Conservation (phyloP, 1,140 invertebrate species). For the Chrysopa pallens region DNA sequence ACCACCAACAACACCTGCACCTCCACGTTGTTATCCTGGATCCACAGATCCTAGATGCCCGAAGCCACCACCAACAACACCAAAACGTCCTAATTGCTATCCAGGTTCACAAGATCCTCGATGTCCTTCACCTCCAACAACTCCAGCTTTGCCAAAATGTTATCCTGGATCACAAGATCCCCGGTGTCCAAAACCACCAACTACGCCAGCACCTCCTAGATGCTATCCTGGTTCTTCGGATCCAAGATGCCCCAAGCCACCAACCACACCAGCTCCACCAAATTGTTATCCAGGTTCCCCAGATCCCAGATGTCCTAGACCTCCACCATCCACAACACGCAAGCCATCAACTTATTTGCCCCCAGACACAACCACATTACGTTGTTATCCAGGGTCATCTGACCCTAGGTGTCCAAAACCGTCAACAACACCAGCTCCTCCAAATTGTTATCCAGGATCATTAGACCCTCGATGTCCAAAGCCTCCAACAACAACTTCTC, state of each 20-base stretch:
- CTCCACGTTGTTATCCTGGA: slow-evolving; percentile 21
- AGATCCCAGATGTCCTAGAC: slow-evolving; percentile 12
- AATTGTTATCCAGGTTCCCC: no score
- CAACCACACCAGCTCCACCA: slow-evolving; percentile 6
- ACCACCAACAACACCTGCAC: slow-evolving; percentile 10
- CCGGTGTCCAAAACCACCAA: no score
- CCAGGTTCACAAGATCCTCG: slow-evolving; percentile 8
- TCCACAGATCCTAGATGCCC: slow-evolving; percentile 25
- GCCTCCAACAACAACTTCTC: no score
- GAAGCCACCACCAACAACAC: slow-evolving; percentile 13
- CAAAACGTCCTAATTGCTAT: slow-evolving; percentile 10
- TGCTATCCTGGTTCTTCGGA: slow-evolving; percentile 14
- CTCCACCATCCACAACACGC: slow-evolving; percentile 8
- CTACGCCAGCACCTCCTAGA: slow-evolving; percentile 14
- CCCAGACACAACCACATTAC: no score
- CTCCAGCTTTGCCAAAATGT: slow-evolving; percentile 21
- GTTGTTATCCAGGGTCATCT: slow-evolving; percentile 15
- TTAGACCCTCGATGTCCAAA: no score
- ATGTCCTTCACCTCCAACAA: slow-evolving; percentile 9
- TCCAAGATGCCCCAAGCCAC: slow-evolving; percentile 8
- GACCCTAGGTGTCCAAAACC: slow-evolving; percentile 20
- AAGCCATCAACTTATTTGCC: no score
- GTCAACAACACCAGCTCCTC: slow-evolving; percentile 1
- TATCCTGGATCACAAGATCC: no score
- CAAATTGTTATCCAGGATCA: no score